A percentile compares a stretch with the other conserved stretches of the same genome.
These are phyloP conservation scores for Dynastes tityus DNA, from an alignment of 2,888 invertebrate species.

Conservation along the genomic window DNA sequence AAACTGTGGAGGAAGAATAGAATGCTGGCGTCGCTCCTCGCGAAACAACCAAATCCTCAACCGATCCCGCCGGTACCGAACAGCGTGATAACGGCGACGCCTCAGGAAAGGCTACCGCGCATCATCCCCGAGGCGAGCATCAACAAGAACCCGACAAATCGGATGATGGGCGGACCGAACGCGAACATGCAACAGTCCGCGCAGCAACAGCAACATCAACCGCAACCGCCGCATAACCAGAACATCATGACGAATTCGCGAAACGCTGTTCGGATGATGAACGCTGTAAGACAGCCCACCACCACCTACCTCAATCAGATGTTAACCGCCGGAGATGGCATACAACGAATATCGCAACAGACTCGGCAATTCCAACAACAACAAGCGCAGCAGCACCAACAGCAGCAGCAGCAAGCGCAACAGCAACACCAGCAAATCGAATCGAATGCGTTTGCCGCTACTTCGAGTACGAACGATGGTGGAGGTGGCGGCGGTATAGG, in stretches of 20 bases:
- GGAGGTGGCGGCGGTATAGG: neutral
- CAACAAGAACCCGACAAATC: conserved; percentile 61
- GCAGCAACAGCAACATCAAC: conserved; percentile 56
- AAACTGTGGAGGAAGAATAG: conserved; percentile 87
- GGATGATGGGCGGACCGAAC: conserved; percentile 55
- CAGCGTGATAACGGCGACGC: conserved; percentile 79
- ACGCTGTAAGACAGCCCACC: conserved; percentile 55
- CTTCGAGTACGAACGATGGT: conserved; percentile 62
- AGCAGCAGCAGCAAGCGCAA: conserved; percentile 8
- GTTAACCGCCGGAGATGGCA: conserved; percentile 65
- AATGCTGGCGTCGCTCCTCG: conserved; percentile 88
- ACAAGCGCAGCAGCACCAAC: conserved; percentile 32
- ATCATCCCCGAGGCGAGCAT: conserved; percentile 63
- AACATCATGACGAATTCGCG: conserved; percentile 42
- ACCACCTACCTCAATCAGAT: conserved; percentile 68
- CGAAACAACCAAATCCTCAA: conserved; percentile 78
- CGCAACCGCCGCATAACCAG: conserved; percentile 51
- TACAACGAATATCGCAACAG: conserved; percentile 60
- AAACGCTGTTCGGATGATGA: conserved; percentile 28
- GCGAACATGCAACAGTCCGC: conserved; percentile 49
- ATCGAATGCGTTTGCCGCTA: conserved; percentile 58
- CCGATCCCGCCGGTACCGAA: conserved; percentile 79
- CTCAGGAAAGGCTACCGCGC: conserved; percentile 79
- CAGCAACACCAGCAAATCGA: conserved; percentile 48
- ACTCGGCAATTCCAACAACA: conserved; percentile 57